Conservation (phyloP, 2,113 vertebrate genomes). For the Anolis sagrei region DNA sequence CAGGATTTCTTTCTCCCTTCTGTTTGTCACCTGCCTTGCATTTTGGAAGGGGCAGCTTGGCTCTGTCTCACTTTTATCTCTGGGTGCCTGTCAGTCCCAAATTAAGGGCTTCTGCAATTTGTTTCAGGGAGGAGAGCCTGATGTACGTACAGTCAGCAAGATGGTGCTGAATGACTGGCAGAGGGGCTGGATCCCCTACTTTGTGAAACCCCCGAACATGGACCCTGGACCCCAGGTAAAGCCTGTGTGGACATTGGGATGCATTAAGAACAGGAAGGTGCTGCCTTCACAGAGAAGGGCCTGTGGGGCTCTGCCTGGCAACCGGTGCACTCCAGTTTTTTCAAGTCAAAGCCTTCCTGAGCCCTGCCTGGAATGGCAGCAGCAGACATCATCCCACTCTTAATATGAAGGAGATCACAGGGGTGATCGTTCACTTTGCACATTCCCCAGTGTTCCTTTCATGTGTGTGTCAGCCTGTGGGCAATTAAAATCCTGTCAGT, state of each 20-base stretch:
- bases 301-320: no score
- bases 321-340: no score
- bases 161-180: conserved; percentile 99
- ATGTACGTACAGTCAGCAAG: conserved; percentile 90
- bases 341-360: no score
- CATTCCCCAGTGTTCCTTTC: background rate
- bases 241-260: background rate
- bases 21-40: no score
- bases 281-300: no score
- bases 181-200: conserved; percentile 95
- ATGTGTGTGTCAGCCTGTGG: background rate
- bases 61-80: background rate
- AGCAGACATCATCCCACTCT: background rate
- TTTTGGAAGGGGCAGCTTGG: no score
- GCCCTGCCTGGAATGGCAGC: background rate
- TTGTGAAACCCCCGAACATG: conserved; percentile 90
- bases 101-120: background rate
- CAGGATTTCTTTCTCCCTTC: background rate
- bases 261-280: background rate
- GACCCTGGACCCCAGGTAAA: conserved; percentile 81
- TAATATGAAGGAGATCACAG: background rate
- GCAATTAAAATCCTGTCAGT: background rate
- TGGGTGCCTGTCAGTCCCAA: background rate
- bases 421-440: no score
- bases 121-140: conserved; percentile 92